Percentiles rank a stretch among this genome's conserved stretches.
These are phyloP conservation scores for Danionella dracula DNA, from an alignment of 2,797 vertebrate species.

Conservation along the genomic window DNA sequence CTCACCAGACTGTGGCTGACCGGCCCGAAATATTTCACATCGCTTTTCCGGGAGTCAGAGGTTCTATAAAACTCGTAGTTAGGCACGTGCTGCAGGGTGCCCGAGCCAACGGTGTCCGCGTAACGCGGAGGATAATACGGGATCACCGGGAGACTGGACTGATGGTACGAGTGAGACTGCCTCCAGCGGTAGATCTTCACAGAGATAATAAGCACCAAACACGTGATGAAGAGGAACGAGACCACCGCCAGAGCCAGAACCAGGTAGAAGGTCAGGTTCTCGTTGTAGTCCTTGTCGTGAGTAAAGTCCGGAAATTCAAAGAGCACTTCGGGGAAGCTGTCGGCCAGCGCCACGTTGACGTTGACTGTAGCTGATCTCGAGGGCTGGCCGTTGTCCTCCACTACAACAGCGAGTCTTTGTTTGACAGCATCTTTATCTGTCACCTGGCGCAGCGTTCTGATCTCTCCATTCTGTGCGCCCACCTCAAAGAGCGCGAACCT, in stretches of 20 bases:
- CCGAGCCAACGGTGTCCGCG: conserved; percentile 47
- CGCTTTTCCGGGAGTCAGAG: conserved; percentile 50
- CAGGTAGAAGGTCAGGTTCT: conserved; percentile 26
- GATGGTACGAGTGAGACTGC: conserved; percentile 27
- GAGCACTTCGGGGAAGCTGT: conserved; percentile 33
- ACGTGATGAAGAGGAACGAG: conserved; percentile 29
- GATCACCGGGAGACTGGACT: conserved; percentile 50
- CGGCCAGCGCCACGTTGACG: conserved; percentile 24
- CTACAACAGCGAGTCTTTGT: too few species aligned
- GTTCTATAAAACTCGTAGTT: conserved; percentile 53
- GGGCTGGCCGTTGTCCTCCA: conserved; percentile 49
- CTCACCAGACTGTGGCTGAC: conserved; percentile 50
- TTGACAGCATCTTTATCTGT: too few species aligned
- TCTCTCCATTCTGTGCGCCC: too few species aligned
- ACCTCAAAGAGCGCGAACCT: too few species aligned
- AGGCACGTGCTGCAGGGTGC: conserved; percentile 47
- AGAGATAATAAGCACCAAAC: conserved; percentile 23
- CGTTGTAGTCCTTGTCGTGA: conserved; percentile 26
- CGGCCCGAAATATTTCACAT: conserved; percentile 36
- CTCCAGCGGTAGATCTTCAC: conserved; percentile 31
- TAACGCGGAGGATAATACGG: conserved; percentile 54
- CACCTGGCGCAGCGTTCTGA: too few species aligned
- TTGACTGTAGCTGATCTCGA: not conserved
- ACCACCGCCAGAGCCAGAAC: conserved; percentile 17
- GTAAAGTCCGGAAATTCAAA: conserved; percentile 29